Conservation (phyloP, 2,888 invertebrate genomes). For the Aproaerema taeniolella region DNA sequence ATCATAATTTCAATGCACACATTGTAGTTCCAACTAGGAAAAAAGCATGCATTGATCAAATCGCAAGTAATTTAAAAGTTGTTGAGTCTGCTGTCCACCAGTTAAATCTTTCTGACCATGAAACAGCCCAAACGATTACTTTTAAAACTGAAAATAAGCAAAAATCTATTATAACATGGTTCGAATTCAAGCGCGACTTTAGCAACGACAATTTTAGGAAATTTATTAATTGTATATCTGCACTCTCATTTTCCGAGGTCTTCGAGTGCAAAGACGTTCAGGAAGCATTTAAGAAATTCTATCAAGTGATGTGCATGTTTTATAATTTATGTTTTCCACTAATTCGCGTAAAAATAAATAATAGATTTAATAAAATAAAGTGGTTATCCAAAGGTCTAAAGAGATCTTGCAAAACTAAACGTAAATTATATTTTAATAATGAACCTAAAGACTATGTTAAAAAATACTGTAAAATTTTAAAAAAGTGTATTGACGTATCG, state of each 20-base stretch:
- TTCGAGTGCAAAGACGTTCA: neutral
- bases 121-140: neutral
- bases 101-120: neutral
- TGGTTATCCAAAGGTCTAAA: neutral
- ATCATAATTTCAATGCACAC: neutral
- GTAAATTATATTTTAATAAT: neutral
- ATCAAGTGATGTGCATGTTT: slow-evolving; percentile 1
- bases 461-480: neutral
- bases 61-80: neutral
- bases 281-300: neutral
- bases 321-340: slow-evolving; percentile 13
- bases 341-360: slow-evolving; percentile 9
- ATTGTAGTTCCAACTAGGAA: neutral
- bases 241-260: slow-evolving; percentile 11
- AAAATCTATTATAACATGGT: slow-evolving; percentile 8
- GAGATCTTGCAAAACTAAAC: slow-evolving; percentile 8
- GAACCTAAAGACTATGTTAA: neutral
- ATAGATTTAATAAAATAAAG: slow-evolving; percentile 1
- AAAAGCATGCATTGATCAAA: neutral
- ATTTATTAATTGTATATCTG: slow-evolving; percentile 7
- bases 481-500: slow-evolving; percentile 1
- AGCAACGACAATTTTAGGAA: slow-evolving; percentile 10
- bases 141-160: slow-evolving; percentile 1
- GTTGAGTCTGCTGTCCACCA: neutral
- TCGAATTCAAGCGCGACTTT: slow-evolving; percentile 12